Evolutionary conservation across 2,113 vertebrate species (phyloP).

Genomic region (Rhombomys opimus): DNA sequence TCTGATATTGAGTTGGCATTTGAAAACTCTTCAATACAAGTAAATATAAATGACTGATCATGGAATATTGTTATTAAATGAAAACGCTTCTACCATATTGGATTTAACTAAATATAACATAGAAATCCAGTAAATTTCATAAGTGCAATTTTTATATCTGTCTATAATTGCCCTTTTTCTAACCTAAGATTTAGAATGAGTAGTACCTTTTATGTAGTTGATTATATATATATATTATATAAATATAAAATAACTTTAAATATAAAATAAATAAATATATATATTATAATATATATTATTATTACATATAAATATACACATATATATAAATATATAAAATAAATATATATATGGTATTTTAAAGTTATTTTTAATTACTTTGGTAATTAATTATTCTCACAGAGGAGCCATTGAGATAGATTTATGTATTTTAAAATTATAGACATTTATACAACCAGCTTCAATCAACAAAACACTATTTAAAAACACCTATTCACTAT

Average conservation of each 20-base stretch:
- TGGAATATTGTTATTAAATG: background rate
- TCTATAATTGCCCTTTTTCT: background rate
- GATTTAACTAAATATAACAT: background rate
- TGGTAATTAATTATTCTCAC: background rate
- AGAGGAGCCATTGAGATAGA: background rate
- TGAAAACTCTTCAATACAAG: background rate
- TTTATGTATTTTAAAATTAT: background rate
- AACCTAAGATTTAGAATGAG: background rate
- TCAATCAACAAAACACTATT: background rate
- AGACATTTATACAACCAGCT: background rate
- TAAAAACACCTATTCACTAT: background rate
- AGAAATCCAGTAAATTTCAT: background rate
- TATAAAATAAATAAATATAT: no score
- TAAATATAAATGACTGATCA: background rate
- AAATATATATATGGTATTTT: no score
- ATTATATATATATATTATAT: background rate
- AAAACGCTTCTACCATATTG: background rate
- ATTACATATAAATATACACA: no score
- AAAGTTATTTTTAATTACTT: background rate
- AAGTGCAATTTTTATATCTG: background rate
- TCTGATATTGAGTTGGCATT: background rate
- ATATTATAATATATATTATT: no score
- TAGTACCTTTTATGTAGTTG: background rate
- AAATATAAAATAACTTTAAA: no score
- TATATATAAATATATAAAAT: no score